Conservation (phyloP, 1,140 invertebrate species). For the Meloidogyne chitwoodi region DNA sequence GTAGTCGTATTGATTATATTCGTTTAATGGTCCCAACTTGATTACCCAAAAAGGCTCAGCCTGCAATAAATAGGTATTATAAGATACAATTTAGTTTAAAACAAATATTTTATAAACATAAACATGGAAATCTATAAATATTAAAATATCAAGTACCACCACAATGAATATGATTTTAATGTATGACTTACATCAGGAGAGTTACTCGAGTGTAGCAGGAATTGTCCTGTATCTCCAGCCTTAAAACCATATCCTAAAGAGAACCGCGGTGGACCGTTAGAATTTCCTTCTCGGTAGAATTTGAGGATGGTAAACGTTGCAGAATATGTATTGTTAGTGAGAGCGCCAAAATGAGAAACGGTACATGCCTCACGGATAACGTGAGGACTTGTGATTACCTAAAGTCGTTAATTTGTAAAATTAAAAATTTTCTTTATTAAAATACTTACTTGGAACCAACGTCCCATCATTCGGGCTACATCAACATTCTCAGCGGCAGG, state of each 20-base stretch:
- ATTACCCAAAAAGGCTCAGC: slow-evolving; percentile 57
- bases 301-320: slow-evolving; percentile 59
- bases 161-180: too few relatives aligned
- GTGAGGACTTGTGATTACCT: slow-evolving; percentile 59
- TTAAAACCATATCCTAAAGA: slow-evolving; percentile 59
- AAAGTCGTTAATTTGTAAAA: slow-evolving; percentile 4
- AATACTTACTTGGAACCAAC: slow-evolving; percentile 55
- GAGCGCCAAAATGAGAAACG: slow-evolving; percentile 57
- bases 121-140: too few relatives aligned
- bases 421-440: neutral
- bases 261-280: slow-evolving; percentile 57
- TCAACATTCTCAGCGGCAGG: slow-evolving; percentile 60
- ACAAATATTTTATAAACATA: slow-evolving; percentile 41
- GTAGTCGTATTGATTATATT: slow-evolving; percentile 60
- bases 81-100: neutral
- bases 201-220: slow-evolving; percentile 54
- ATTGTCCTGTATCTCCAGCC: slow-evolving; percentile 58
- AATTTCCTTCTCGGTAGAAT: slow-evolving; percentile 59
- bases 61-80: neutral
- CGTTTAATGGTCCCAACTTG: slow-evolving; percentile 57
- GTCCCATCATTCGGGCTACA: slow-evolving; percentile 59
- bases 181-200: slow-evolving; percentile 56
- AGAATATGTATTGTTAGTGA: slow-evolving; percentile 60
- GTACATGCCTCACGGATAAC: slow-evolving; percentile 60
- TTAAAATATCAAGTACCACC: too few relatives aligned